Evolutionary conservation across 2,888 invertebrate genomes (phyloP), one percentile per base, ranked within the genome.

Genomic region (Agrilus mali): DNA sequence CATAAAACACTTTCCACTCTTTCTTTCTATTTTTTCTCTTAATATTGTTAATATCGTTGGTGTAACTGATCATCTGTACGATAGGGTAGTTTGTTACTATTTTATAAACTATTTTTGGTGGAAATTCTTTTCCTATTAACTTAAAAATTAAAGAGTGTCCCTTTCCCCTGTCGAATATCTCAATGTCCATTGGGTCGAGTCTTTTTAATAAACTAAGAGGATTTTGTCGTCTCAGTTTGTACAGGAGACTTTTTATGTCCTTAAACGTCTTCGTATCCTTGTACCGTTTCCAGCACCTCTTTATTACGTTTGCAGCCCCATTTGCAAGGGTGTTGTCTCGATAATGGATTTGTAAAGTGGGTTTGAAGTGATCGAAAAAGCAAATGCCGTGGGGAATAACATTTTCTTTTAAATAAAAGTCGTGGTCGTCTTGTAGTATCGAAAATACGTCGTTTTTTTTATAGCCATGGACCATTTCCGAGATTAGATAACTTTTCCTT

Each of bases 21-120:
- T 43, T 36, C 15, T 41, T 36, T 16, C 16, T 7, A 31, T 10
- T 38, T 4, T 10, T 35, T 34, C 14, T 35, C 3, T 27, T 36
- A 10, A 33, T 36, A 14, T 37, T 16, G 17, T 31, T 39, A 31
- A 33, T 22, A 22, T 22, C 7, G 7, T 22, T 22, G 3, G 27
- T 27, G 27, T 27, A 27, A 27, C 4, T 27, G 27, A 27, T 27
- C 27, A 27, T 27, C 27, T 27, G 27, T 1, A 27, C 33, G 13
- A 44, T 41, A 4, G 31, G 32, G 7, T 47, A 46, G 7, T 43
- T 52, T 5, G 50, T 47, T 39, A 51, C 53, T 35, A 58, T 49
- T 43, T 55, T 59, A 40, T 60, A 61, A 4, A 60, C 55, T 13
- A 61, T 60, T 22, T 33, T 40, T 6, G 61, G 60, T 3, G 61